A percentile compares a stretch with the other conserved stretches of the same genome.
phyloP scores from a whole-genome alignment of 2,797 vertebrate species.

The Anabas testudineus region DNA sequence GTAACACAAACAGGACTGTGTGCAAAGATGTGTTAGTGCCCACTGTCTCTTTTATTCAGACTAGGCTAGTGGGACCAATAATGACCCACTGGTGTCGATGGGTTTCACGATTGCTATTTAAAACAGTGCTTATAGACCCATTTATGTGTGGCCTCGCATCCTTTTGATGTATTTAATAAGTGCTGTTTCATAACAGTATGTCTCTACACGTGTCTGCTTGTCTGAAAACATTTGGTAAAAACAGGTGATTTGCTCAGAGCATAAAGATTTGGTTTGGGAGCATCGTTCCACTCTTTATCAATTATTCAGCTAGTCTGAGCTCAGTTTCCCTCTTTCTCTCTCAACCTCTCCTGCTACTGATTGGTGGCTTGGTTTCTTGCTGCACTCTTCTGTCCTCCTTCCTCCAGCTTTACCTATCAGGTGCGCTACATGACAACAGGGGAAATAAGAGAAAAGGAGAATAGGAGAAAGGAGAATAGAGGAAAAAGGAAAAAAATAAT shows the following conservation, averaged over 20 bases:
- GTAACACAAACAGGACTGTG: conserved; percentile 1
- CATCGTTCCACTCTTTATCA: conserved; percentile 62
- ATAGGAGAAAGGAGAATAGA: neutral
- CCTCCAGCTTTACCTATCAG: conserved; percentile 61
- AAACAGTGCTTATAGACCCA: conserved; percentile 29
- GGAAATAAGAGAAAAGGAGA: conserved; percentile 28
- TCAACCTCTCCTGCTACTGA: conserved; percentile 65
- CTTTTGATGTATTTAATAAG: conserved; percentile 56
- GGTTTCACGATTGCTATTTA: conserved; percentile 34
- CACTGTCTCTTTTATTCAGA: conserved; percentile 34
- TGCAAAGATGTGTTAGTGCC: conserved; percentile 34
- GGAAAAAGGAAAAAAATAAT: conserved; percentile 1
- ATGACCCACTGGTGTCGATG: conserved; percentile 28
- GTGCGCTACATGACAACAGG: conserved; percentile 41
- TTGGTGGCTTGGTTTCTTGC: conserved; percentile 63
- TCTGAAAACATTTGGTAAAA: conserved; percentile 61
- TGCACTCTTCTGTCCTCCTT: conserved; percentile 22
- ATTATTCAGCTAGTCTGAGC: conserved; percentile 73
- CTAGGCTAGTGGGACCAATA: conserved; percentile 19
- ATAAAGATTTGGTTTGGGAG: conserved; percentile 61
- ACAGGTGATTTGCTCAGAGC: conserved; percentile 68
- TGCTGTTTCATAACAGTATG: conserved; percentile 44
- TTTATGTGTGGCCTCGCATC: conserved; percentile 17
- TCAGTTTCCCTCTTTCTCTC: conserved; percentile 49
- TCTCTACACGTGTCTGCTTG: conserved; percentile 50